A percentile compares a stretch with the other conserved stretches of the same genome.
phyloP scores from a whole-genome alignment of 2,888 invertebrate genomes.

The Rhodophaea formosa region DNA sequence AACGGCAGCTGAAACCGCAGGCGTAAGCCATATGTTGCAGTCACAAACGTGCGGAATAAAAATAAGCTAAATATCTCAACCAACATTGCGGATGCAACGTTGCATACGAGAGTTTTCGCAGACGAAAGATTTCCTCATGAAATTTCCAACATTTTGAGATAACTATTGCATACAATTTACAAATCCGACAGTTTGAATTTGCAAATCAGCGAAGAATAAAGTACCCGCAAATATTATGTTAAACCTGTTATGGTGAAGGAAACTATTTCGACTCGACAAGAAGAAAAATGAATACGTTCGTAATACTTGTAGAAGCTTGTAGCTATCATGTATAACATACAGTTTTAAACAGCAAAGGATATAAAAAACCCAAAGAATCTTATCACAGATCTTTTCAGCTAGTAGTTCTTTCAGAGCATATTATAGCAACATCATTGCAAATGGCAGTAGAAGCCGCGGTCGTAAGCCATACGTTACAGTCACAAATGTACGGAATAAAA shows the following conservation, averaged over 20 bases:
- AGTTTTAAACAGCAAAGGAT: no score
- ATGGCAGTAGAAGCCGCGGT: no score
- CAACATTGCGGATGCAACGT: background rate
- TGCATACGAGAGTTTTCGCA: conserved; percentile 3
- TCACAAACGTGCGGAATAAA: background rate
- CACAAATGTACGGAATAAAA: conserved; percentile 2
- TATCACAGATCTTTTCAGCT: no score
- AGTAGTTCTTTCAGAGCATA: no score
- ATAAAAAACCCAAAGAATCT: no score
- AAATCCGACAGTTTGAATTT: conserved; percentile 5
- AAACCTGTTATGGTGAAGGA: no score
- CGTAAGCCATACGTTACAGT: background rate
- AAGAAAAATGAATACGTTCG: no score
- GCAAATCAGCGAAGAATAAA: conserved; percentile 1
- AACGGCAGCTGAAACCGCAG: no score
- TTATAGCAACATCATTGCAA: background rate
- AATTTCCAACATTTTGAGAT: conserved; percentile 1
- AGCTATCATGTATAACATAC: no score
- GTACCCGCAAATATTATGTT: no score
- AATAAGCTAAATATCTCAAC: conserved; percentile 7
- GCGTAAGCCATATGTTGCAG: background rate
- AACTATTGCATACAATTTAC: background rate
- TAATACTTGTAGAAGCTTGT: no score
- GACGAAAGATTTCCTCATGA: conserved; percentile 1
- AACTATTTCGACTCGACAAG: no score